Base-by-base conservation (phyloP, 35 echinoderm and acorn worm species). In the Lytechinus pictus region DNA sequence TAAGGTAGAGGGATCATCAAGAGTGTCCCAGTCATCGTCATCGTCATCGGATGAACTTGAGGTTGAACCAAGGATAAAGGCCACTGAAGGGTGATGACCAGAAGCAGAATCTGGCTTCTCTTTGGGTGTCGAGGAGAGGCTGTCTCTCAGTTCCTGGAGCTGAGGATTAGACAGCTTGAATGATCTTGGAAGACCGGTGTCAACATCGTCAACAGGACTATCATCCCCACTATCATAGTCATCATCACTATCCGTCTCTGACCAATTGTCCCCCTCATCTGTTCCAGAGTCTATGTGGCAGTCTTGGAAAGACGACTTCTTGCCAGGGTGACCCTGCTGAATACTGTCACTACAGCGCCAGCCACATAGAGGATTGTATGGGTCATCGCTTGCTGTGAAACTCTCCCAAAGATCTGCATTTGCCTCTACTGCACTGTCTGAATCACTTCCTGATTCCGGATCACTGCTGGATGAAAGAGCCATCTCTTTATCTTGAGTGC, bases 311-410 rank as follows among this genome's bases (percentile, higher is more conserved):
- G 27, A 28, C 28, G 13, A 4, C 54, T 21, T 93, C 92, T 1
- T 10, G 28, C 92, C 27, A 93, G 92, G 55, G 11, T 3, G 53
- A 4, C 5, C 55, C 11, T 27, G 8, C 92, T 90, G 88, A 27
- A 93, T 54, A 57, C n/a, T 12, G 4, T 16, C 52, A 19, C 14
- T 57, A 57, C 92, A 93, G 52, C 92, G 52, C 92, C 92, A 93
- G 9, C 92, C 92, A n/a, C 92, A 57, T 54, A 93, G 52, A 55
- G 92, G 92, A 54, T 93, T 57, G 92, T 93, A 93, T 10, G 92
- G 92, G 53, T 93, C 92, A 54, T 93, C 88, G 52, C 16, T 57
- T 9, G 21, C 92, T 28, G 52, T 55, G 54, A 93, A 93, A 54
- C 52, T 93, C 10, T 93, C 54, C 92, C 92, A 93, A 14, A 93